phyloP scores from a whole-genome alignment of 2,888 invertebrate genomes.

The Itoplectis maculator region DNA sequence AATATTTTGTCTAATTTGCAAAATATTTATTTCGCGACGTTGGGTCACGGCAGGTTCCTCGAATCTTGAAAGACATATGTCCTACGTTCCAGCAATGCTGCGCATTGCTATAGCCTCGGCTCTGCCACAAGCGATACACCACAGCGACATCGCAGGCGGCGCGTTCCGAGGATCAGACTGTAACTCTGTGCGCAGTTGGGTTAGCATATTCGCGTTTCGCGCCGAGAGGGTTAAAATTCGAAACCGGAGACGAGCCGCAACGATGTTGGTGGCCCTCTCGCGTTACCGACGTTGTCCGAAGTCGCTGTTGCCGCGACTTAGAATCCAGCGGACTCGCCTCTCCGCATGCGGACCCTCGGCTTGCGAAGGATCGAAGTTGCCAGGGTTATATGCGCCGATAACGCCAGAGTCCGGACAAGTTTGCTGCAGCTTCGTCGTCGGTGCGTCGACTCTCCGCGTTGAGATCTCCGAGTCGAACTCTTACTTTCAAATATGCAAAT shows the following conservation, averaged over 20 bases:
- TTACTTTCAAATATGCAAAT: slow-evolving; percentile 81
- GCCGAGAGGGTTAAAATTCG: slow-evolving; percentile 76
- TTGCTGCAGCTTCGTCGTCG: slow-evolving; percentile 29
- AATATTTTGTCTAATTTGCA: too few species aligned
- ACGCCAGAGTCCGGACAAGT: neutral
- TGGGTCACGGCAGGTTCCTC: too few species aligned
- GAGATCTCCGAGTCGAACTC: slow-evolving; percentile 48
- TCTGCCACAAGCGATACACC: too few species aligned
- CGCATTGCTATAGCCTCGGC: too few species aligned
- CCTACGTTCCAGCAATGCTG: too few species aligned
- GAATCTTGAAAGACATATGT: too few species aligned
- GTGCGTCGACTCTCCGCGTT: neutral
- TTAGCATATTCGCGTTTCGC: slow-evolving; percentile 39
- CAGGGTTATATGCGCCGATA: neutral
- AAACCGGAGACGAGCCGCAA: slow-evolving; percentile 73
- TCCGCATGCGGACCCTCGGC: slow-evolving; percentile 34
- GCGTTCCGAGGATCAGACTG: slow-evolving; percentile 59
- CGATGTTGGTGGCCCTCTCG: slow-evolving; percentile 78
- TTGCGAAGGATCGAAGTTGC: slow-evolving; percentile 41
- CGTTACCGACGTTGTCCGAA: slow-evolving; percentile 72
- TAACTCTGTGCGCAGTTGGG: too few species aligned
- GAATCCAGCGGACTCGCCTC: too few species aligned
- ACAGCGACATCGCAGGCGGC: slow-evolving; percentile 19
- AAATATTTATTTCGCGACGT: too few species aligned
- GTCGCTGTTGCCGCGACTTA: slow-evolving; percentile 53